These are phyloP conservation scores for Drosophila borealis DNA, from an alignment of 2,888 invertebrate genomes.

Conservation along the genomic window DNA sequence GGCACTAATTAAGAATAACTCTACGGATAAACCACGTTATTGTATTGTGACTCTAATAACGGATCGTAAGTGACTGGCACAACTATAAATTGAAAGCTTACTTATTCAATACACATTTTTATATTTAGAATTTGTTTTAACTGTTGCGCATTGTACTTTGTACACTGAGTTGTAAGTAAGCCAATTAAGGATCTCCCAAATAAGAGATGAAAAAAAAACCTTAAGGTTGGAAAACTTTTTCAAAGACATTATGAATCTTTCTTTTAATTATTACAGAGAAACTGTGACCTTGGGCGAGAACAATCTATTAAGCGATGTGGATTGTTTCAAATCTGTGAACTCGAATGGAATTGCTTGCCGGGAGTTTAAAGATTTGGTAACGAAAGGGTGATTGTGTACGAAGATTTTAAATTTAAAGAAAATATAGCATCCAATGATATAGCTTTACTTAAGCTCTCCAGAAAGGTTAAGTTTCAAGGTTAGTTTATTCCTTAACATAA, in stretches of 20 bases:
- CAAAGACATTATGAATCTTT: not conserved
- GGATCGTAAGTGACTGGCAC: slow-evolving; percentile 17
- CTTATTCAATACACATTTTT: not conserved
- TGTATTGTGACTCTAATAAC: slow-evolving; percentile 20
- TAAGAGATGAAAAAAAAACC: too few relatives aligned
- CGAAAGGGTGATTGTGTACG: slow-evolving; percentile 1
- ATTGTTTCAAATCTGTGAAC: too few relatives aligned
- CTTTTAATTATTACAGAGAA: too few relatives aligned
- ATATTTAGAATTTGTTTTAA: slow-evolving; percentile 19
- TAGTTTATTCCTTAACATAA: not conserved
- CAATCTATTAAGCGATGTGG: too few relatives aligned
- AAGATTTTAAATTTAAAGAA: slow-evolving; percentile 1
- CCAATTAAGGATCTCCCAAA: too few relatives aligned
- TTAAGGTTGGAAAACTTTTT: not conserved
- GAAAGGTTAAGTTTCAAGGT: slow-evolving; percentile 22
- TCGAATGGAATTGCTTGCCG: not conserved
- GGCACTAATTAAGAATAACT: not conserved
- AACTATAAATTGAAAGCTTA: too few relatives aligned
- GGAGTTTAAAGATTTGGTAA: slow-evolving; percentile 1
- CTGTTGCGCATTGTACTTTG: slow-evolving; percentile 20
- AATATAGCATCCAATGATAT: slow-evolving; percentile 7
- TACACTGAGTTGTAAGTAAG: slow-evolving; percentile 5
- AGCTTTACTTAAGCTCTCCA: slow-evolving; percentile 22
- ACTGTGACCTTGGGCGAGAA: too few relatives aligned
- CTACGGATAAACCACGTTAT: not conserved